These are phyloP conservation scores for Coenonympha arcania DNA, from an alignment of 2,888 invertebrate genomes.

Conservation along the genomic window DNA sequence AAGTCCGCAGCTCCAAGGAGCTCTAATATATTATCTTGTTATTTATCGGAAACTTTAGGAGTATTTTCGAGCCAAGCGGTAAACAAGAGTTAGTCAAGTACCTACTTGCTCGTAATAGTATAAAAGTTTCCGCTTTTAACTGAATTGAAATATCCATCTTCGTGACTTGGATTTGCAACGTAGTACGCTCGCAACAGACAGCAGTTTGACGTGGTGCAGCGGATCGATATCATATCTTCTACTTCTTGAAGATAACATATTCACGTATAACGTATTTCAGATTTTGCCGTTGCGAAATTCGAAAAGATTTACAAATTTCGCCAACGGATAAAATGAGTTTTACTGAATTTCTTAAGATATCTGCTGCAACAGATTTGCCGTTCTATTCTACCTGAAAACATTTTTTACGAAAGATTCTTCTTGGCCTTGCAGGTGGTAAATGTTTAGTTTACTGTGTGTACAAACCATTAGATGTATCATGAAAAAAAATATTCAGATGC, in stretches of 20 bases:
- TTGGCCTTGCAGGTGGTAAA: not conserved
- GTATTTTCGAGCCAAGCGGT: no score
- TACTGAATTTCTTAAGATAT: no score
- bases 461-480: not conserved
- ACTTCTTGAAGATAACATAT: not conserved
- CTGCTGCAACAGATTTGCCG: no score
- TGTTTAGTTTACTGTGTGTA: not conserved
- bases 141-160: constrained; percentile 1
- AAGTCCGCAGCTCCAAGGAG: no score
- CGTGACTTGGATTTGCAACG: no score
- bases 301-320: no score
- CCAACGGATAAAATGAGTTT: no score
- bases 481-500: not conserved
- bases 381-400: no score
- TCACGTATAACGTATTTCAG: not conserved
- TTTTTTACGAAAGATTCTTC: not conserved
- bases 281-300: no score
- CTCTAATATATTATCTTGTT: no score
- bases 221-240: not conserved
- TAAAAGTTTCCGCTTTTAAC: not conserved
- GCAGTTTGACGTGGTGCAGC: not conserved
- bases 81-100: not conserved
- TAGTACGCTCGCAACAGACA: not conserved
- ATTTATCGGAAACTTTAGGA: no score
- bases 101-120: not conserved